Base-by-base conservation (phyloP, 2,888 invertebrate species). In the Scrobipalpa atriplicella region DNA sequence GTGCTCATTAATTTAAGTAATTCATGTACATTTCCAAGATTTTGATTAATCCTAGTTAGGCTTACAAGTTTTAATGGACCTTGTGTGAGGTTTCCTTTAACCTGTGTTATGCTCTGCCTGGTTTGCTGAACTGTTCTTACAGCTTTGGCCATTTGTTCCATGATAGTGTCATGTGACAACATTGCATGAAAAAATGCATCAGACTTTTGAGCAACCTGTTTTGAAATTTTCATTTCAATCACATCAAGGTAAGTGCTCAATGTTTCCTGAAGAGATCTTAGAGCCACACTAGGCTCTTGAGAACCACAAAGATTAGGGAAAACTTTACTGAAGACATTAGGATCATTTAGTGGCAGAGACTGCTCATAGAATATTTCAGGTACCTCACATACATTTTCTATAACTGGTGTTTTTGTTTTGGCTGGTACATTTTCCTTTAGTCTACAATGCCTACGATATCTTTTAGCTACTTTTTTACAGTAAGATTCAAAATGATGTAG, bases 131-230 rank as follows among this genome's bases (percentile, higher is more conserved):
- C 96, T 78, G 97, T 96, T 68, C 93, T 94, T 10, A 96, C 95
- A 19, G 98, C 97, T 80, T 95, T 95, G 0, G 96, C 96, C 94
- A 99, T 96, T 82, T 99, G 97, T 74, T 98, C 98, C 95, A 99
- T 98, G 63, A 99, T 96, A 38, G 97, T 97, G 84, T 99, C 99
- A 88, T 99, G 99, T 8, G 99, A 99, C 66, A 99, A 96, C 97
- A 99, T 99, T 0, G 99, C 99, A 87, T 98, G 97, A 84, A 99
- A 99, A 92, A 99, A 99, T 18, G 98, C 98, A 75, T 98, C 98
- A 10, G 99, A 99, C 84, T 99, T 98, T 78, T 97, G 96, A 38
- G 99, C 98, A 65, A 99, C 96, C 93, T 99, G 98, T 77, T 96
- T 95, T 6, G 98, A 97, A 82, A 98, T 98, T 87, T 97, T 96